Evolutionary conservation across 2,113 vertebrate genomes (phyloP), one percentile per base, ranked within the genome.

Genomic region (Gymnorhina tibicen): DNA sequence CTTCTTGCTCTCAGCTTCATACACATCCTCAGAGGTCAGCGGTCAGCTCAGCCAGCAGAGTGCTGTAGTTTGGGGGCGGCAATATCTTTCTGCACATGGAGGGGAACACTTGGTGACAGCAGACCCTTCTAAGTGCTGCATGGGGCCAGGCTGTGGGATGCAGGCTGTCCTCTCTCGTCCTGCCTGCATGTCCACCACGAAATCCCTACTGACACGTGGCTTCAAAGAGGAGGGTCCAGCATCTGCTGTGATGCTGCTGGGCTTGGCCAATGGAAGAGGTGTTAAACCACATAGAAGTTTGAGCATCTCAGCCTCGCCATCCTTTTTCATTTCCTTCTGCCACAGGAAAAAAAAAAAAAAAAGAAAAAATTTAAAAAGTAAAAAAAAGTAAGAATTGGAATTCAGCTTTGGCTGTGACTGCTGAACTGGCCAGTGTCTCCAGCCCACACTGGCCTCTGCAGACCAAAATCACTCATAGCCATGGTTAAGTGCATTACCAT

Each of bases 51-150:
- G 64, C 20, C 28, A 70, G 60, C 46, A n/a, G 59, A 62, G 13
- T 47, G 47, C 58, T 0, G 0, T 35, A 46, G 17, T 0, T 0
- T 74, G 37, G 2, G 30, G 19, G 10, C 32, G 62, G 85, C n/a
- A 87, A 0, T 28, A 46, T 26, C 15, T 58, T 74, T 44, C 30
- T 1, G 2, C n/a, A 33, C 4, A 2, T 20, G 41, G 44, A n/a
- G 21, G 32, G 0, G 0, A 44, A 79, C 17, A 18, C 0, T 2
- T 37, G 42, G 24, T 44, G 32, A 89, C 64, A 94, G 46, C 58
- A 85, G 39, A 66, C 13, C 35, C 11, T 32, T 63, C 18, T 68
- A 39, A 53, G 21, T 47, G 49, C 46, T 88, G 35, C 68, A n/a
- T 24, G 28, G 66, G 24, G 41, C 53, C 53, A 24, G 55, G 32